Evolutionary conservation across 2,888 invertebrate species (phyloP), one percentile per base, ranked within the genome.

Genomic region (Choristoneura rosaceana): DNA sequence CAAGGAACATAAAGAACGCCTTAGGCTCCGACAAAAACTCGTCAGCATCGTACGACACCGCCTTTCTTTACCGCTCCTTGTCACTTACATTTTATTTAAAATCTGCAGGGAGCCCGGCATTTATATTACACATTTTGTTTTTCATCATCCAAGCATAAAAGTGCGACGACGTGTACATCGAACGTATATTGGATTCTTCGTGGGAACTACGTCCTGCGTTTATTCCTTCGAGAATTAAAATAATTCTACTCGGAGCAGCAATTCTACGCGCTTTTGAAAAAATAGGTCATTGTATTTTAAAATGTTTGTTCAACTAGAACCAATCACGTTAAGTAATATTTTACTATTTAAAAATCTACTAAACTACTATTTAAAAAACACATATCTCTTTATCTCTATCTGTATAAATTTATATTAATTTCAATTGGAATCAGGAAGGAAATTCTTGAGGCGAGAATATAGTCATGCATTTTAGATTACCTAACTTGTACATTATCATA

Each of bases 1-100:
- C 84, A 89, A 90, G 93, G 87, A 87, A 88, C 87, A 93, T 93
- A 94, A 94, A 94, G 89, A 91, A 90, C 85, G 91, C 93, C 89
- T 88, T 84, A 88, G 91, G 92, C 92, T 78, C 84, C 86, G 86
- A 88, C 89, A 88, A 87, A 89, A 90, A 89, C 89, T 90, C 86
- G 85, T 86, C 85, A 86, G 83, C 82, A 84, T 81, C 86, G 86
- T 81, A 85, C 83, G 81, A 84, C 85, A 80, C 79, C 83, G 83
- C 85, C 85, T 87, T 87, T 84, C 85, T 87, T 87, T 81, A 82
- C 80, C 76, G 78, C 82, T 83, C 81, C 85, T 82, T 84, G 85
- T 85, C 85, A 83, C 86, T 86, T 85, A 84, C 84, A 86, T 87
- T 73, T 89, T 87, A 88, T 88, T 83, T 83, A 85, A 86, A 87